Percentiles rank a stretch among this genome's conserved stretches.
Conservation (phyloP, 1,140 invertebrate species). For the Psix sp. region DNA sequence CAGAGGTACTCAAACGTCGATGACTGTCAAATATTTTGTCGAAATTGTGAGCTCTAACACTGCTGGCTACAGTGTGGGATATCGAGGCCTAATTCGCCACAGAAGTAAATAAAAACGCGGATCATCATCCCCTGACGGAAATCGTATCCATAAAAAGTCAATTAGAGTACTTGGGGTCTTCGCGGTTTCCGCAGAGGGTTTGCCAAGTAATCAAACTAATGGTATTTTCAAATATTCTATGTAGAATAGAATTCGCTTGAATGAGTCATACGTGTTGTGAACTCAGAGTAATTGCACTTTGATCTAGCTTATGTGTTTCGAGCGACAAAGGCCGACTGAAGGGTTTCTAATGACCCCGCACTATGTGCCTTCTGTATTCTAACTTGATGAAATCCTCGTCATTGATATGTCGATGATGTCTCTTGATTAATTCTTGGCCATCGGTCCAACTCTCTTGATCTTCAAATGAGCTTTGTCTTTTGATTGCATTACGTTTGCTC, state of each 20-base stretch:
- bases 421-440: conserved; percentile 15
- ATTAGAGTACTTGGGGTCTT: background rate
- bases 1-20: conserved; percentile 2
- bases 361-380: conserved; percentile 17
- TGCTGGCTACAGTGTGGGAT: too few relatives aligned
- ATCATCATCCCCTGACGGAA: too few relatives aligned
- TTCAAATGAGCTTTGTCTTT: background rate
- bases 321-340: conserved; percentile 17
- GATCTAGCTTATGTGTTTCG: conserved; percentile 13
- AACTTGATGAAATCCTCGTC: conserved; percentile 22
- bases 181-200: conserved; percentile 1
- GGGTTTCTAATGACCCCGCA: conserved; percentile 28
- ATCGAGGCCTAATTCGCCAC: too few relatives aligned
- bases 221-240: conserved; percentile 17
- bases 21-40: conserved; percentile 7
- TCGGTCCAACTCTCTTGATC: conserved; percentile 11
- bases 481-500: conserved; percentile 4
- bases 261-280: conserved; percentile 19
- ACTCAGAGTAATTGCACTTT: conserved; percentile 32
- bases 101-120: too few relatives aligned
- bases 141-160: conserved; percentile 1
- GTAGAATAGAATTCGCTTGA: conserved; percentile 12
- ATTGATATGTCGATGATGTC: conserved; percentile 23
- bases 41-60: too few relatives aligned
- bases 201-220: conserved; percentile 7